Base-by-base conservation (phyloP, 2,888 invertebrate species). In the Antheraea assamensis region DNA sequence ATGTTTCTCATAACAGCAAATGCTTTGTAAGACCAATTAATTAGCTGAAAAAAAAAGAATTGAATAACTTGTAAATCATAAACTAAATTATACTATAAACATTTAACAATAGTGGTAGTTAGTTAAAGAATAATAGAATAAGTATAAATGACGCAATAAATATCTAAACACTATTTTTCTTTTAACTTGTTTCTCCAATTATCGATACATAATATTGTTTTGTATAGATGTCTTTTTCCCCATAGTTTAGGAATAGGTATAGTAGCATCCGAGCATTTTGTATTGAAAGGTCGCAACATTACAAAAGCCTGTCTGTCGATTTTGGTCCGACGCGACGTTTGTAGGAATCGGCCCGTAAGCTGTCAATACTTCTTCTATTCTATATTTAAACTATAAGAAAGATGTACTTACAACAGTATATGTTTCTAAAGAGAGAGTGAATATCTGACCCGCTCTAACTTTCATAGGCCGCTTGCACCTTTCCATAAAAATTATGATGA, bases 381-480 rank as follows among this genome's bases (percentile, higher is more conserved):
- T 58, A 58, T 30, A 30, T 64, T 27, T 64, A 30, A 64, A 64
- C 17, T 17, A 5, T 64, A 17, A 15, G 7, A 64, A 64, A 64
- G 17, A 64, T 64, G 58, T 66, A 75, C 92, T 92, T 87, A 95
- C 95, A 75, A 90, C 86, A 47, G 95, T 95, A 75, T 95, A 94
- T 31, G 95, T 95, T 73, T 91, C 88, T 47, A 95, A 87, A 4
- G 95, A 95, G 27, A 95, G 86, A 1, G 88, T 95, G 75, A 94
- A 94, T 79, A 95, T 91, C 83, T 95, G 95, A 13, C 95, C 95
- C 47, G 95, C 95, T 0, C 93, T 93, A 5, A 95, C 89, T 61
- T 86, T 85, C 71, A 95, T 83, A 1, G 95, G 95, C 27, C 89
- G 91, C 77, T 95, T 95, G 78, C 95, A 94, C 78, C 95, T 88